Percentiles rank a stretch among this genome's conserved stretches.
These are phyloP conservation scores for Clupea harengus DNA, from an alignment of 2,113 vertebrate species.

Conservation along the genomic window DNA sequence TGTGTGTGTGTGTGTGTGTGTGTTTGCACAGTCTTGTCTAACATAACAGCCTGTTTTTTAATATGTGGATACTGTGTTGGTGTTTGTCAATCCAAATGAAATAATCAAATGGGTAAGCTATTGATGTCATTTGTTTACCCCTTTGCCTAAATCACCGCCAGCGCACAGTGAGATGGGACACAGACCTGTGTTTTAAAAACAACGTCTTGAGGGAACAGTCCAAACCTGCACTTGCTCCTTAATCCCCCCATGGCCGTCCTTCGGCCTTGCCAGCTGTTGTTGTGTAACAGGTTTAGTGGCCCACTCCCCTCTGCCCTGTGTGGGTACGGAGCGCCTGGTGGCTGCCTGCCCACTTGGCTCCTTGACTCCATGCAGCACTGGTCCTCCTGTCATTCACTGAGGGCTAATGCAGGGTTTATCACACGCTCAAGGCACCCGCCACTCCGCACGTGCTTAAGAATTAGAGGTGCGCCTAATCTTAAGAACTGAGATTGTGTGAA, in stretches of 20 bases:
- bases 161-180: constrained; percentile 19
- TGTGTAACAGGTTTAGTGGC: constrained; percentile 42
- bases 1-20: neutral
- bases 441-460: neutral
- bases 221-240: constrained; percentile 40
- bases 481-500: neutral
- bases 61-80: too few relatives aligned
- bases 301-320: constrained; percentile 38
- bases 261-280: constrained; percentile 42
- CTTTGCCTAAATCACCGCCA: too few relatives aligned
- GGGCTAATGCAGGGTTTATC: too few relatives aligned
- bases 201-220: constrained; percentile 45
- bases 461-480: neutral
- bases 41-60: constrained; percentile 34
- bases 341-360: too few relatives aligned
- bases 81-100: too few relatives aligned
- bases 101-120: too few relatives aligned
- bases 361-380: too few relatives aligned
- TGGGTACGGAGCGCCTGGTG: constrained; percentile 25
- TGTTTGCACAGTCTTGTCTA: neutral
- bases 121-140: too few relatives aligned
- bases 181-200: constrained; percentile 38
- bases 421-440: too few relatives aligned
- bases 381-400: too few relatives aligned
- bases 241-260: constrained; percentile 48